Conservation (phyloP, 2,888 invertebrate species). For the Mesorhabditis belari region DNA sequence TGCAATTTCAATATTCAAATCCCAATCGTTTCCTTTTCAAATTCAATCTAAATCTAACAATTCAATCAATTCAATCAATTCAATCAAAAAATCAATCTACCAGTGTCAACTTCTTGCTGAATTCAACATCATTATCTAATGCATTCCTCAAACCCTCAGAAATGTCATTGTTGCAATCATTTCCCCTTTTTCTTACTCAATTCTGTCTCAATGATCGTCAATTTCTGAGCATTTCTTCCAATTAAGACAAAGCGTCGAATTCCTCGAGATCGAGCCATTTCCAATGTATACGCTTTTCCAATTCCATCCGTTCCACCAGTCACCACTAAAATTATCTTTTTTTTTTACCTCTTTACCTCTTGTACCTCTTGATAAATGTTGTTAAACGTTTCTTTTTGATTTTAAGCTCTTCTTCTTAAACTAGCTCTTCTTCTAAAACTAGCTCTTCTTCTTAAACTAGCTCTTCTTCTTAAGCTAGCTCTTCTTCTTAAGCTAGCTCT, state of each 20-base stretch:
- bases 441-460: not conserved
- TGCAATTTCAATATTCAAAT: too few species aligned
- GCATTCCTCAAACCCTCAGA: too few species aligned
- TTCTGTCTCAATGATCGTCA: constrained; percentile 30
- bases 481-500: not conserved
- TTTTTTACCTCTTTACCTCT: not conserved
- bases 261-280: constrained; percentile 40
- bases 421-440: not conserved
- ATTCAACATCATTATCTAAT: too few species aligned
- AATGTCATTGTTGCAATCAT: too few species aligned
- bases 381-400: not conserved
- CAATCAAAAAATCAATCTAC: too few species aligned
- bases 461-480: not conserved
- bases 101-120: too few species aligned
- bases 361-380: not conserved
- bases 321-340: constrained; percentile 28
- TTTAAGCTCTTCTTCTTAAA: not conserved
- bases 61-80: too few species aligned
- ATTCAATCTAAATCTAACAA: too few species aligned
- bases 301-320: constrained; percentile 52
- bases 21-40: too few species aligned
- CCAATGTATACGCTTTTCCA: constrained; percentile 47
- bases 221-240: constrained; percentile 40
- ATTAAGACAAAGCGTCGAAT: constrained; percentile 45
- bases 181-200: too few species aligned